Evolutionary conservation across 1,140 invertebrate species (phyloP).

Genomic region (Ridgeia piscesae): DNA sequence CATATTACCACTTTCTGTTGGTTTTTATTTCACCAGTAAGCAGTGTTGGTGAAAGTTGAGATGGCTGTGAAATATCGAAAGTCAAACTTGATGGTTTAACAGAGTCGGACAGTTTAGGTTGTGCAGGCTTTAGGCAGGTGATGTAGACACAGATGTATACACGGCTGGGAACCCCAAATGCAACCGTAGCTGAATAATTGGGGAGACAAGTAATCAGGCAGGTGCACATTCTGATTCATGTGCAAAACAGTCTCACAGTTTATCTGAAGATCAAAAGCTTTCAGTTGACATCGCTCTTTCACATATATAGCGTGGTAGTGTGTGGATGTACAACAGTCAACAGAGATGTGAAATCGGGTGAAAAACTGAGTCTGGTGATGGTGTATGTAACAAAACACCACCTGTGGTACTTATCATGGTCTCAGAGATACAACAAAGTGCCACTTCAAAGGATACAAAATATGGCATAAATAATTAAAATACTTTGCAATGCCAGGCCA

Average conservation of each 20-base stretch:
- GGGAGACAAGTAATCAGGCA: background rate
- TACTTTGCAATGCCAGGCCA: background rate
- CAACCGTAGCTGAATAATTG: too few relatives aligned
- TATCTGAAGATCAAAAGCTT: too few relatives aligned
- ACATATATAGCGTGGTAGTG: background rate
- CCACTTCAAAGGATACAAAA: background rate
- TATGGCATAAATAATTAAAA: background rate
- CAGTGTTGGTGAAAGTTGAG: background rate
- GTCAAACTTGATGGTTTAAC: background rate
- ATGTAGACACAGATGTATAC: background rate
- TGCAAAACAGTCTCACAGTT: background rate
- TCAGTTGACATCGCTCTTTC: too few relatives aligned
- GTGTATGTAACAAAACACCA: background rate
- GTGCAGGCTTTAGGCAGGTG: background rate
- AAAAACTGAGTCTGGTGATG: background rate
- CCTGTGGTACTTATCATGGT: background rate
- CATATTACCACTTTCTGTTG: background rate
- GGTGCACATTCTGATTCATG: background rate
- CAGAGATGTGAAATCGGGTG: background rate
- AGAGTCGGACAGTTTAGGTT: background rate
- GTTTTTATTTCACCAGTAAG: background rate
- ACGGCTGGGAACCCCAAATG: too few relatives aligned
- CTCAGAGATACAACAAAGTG: background rate
- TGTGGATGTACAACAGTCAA: background rate
- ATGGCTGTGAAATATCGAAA: background rate